phyloP scores from a whole-genome alignment of 2,797 vertebrate species.

The Phataginus tetradactyla region DNA sequence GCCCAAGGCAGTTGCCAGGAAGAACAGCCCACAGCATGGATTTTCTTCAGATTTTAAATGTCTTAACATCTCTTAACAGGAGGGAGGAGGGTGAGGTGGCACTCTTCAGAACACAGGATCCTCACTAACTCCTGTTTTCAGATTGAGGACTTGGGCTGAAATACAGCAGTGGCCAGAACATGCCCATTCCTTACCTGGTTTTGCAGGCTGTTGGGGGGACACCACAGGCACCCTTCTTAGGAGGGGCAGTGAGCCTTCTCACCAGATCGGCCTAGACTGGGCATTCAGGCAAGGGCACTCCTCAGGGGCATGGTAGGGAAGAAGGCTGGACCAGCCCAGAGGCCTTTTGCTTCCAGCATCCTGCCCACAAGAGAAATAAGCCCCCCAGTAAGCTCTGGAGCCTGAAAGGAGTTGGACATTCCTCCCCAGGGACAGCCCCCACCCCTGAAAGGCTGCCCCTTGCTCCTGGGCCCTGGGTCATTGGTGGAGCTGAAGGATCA shows the following conservation, averaged over 20 bases:
- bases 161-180: background rate
- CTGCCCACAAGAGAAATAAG: background rate
- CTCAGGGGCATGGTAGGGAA: background rate
- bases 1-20: background rate
- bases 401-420: background rate
- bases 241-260: background rate
- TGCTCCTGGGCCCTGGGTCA: background rate
- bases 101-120: background rate
- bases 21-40: background rate
- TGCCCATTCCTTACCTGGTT: background rate
- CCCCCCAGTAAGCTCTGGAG: background rate
- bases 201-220: background rate
- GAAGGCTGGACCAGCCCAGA: background rate
- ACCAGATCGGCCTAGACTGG: background rate
- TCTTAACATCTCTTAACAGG: background rate
- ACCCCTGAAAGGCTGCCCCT: background rate
- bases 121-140: background rate
- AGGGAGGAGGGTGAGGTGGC: background rate
- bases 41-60: background rate
- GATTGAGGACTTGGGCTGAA: background rate
- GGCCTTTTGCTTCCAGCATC: background rate
- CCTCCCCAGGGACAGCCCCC: background rate
- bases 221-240: background rate
- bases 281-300: background rate
- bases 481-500: constrained; percentile 59